Percentiles rank a stretch among this genome's conserved stretches.
Evolutionary conservation across 2,888 invertebrate genomes (phyloP).

Genomic region (Papilio demoleus): DNA sequence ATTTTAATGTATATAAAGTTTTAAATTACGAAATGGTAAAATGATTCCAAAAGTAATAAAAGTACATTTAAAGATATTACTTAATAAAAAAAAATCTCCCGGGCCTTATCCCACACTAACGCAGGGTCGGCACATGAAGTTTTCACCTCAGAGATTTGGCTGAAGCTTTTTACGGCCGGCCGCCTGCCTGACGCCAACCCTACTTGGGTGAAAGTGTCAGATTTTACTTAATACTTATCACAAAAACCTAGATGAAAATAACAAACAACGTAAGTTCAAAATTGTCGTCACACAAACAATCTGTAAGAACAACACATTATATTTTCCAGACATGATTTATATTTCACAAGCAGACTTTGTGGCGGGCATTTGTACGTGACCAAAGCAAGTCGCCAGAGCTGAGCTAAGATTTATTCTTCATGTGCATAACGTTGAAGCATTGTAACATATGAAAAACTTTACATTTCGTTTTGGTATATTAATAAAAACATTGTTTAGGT

Average conservation of each 20-base stretch:
- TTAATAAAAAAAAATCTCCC: too few relatives aligned
- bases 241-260: not conserved
- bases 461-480: not conserved
- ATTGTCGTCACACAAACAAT: not conserved
- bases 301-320: slow-evolving; percentile 14
- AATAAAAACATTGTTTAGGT: too few relatives aligned
- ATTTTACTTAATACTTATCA: not conserved
- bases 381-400: not conserved
- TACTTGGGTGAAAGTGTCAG: too few relatives aligned
- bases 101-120: too few relatives aligned
- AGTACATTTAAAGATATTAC: not conserved
- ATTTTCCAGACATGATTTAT: slow-evolving; percentile 6
- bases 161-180: too few relatives aligned
- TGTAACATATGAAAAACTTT: not conserved
- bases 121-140: too few relatives aligned
- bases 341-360: slow-evolving; percentile 21
- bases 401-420: not conserved
- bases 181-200: too few relatives aligned
- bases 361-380: slow-evolving; percentile 15
- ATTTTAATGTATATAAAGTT: not conserved
- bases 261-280: not conserved
- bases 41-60: not conserved
- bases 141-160: too few relatives aligned
- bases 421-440: not conserved
- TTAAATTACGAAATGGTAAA: not conserved